Conservation (phyloP, 2,888 invertebrate genomes). For the Rhamnusium bicolor region DNA sequence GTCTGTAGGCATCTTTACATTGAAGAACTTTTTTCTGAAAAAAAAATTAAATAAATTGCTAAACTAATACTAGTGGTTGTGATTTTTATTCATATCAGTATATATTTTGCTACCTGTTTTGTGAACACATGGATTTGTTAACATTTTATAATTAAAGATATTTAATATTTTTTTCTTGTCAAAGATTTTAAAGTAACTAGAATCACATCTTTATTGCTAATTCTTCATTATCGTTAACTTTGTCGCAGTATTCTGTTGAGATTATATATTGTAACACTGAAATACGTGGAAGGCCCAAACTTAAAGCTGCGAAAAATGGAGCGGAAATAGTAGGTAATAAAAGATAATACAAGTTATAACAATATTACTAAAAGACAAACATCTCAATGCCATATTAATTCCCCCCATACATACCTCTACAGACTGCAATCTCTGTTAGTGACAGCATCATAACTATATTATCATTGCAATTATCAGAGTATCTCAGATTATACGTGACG, state of each 20-base stretch:
- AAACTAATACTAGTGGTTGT: no score
- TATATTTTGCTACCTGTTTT: no score
- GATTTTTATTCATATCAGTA: no score
- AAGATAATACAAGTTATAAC: not conserved
- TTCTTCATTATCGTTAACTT: not conserved
- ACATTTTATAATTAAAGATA: no score
- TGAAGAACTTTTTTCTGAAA: no score
- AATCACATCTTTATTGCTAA: not conserved
- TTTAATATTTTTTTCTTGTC: not conserved
- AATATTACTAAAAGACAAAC: constrained; percentile 4
- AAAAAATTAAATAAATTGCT: no score
- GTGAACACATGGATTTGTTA: no score
- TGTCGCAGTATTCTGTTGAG: not conserved
- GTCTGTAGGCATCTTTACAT: no score
- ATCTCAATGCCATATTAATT: constrained; percentile 35
- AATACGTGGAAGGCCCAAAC: no score
- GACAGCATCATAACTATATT: constrained; percentile 56
- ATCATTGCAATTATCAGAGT: constrained; percentile 57
- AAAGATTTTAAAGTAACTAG: not conserved
- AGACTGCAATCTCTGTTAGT: constrained; percentile 46
- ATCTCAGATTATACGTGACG: constrained; percentile 52
- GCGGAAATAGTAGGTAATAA: not conserved
- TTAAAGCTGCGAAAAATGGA: no score
- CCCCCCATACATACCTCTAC: constrained; percentile 27
- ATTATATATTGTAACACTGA: not conserved